Percentiles rank a stretch among this genome's conserved stretches.
Evolutionary conservation across 2,113 vertebrate genomes (phyloP).

Genomic region (Aptenodytes forsteri): DNA sequence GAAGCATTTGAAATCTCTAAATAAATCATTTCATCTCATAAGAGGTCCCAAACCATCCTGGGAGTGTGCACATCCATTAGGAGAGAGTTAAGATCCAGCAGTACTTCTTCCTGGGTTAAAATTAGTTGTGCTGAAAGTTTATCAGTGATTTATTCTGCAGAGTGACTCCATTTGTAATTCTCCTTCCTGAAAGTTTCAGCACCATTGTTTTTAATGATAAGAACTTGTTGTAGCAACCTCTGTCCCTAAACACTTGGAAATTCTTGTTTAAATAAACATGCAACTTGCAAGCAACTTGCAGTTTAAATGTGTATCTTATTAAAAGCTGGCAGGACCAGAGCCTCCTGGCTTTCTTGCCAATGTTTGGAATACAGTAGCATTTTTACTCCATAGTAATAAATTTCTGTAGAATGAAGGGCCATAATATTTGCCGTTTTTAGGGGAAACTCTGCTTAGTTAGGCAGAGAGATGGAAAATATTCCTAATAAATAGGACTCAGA

Average conservation of each 20-base stretch:
- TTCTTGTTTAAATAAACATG: slow-evolving; percentile 71
- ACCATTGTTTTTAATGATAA: slow-evolving; percentile 72
- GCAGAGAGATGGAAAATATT: neutral
- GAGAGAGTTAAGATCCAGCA: neutral
- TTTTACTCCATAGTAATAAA: slow-evolving; percentile 50
- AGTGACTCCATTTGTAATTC: slow-evolving; percentile 47
- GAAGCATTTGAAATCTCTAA: slow-evolving; percentile 1
- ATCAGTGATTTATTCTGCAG: slow-evolving; percentile 66
- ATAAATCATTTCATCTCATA: slow-evolving; percentile 23
- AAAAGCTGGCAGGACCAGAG: slow-evolving; percentile 68
- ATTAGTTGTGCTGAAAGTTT: slow-evolving; percentile 47
- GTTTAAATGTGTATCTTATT: slow-evolving; percentile 79
- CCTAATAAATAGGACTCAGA: neutral
- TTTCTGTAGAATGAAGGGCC: slow-evolving; percentile 22
- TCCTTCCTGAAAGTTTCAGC: slow-evolving; percentile 66
- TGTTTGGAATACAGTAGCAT: slow-evolving; percentile 70
- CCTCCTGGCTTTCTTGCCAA: slow-evolving; percentile 16
- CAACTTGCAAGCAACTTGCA: neutral
- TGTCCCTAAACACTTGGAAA: slow-evolving; percentile 71
- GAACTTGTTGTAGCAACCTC: slow-evolving; percentile 77
- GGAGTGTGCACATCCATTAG: neutral
- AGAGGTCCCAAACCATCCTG: neutral
- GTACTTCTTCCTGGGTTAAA: neutral
- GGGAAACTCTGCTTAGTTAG: neutral
- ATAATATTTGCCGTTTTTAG: neutral